Base-by-base conservation (phyloP, 92 coral and sea anemone genomes). In the Hydrozoanthus gracilis region DNA sequence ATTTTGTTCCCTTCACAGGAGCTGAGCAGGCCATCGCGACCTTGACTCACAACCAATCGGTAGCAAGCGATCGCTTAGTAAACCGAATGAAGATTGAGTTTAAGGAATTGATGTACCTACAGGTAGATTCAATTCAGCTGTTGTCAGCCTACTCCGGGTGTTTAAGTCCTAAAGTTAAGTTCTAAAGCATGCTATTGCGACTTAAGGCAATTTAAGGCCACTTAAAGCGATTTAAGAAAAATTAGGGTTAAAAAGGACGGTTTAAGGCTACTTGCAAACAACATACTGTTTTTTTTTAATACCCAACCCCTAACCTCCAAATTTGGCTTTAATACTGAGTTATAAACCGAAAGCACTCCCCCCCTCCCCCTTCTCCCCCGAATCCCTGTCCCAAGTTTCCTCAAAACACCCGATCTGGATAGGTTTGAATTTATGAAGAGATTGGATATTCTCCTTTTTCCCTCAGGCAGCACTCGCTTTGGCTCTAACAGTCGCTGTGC, bases 1-100 rank as follows among this genome's bases (percentile, higher is more conserved):
- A 89, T n/a, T 86, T 95, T 91, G 97, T 92, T 6, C 94, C 83
- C 10, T 77, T 71, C 20, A 51, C 35, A 5, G 62, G 77, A 47
- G 44, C 51, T 64, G 12, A 51, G 14, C 72, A 18, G 79, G 64
- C 47, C 10, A 18, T n/a, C 60, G 11, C n/a, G 56, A 56, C 73
- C 10, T n/a, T n/a, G 35, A 35, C 73, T 4, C 39, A 18, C 9
- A n/a, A 7, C 45, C 73, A 68, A 68, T 35, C 39, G 17, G 47
- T n/a, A n/a, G 9, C 73, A 67, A 27, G 8, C 73, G 60, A 54
- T 54, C 60, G 60, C 60, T 54, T 54, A 54, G 60, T 68, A 68
- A 18, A 68, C 13, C 16, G 45, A 16, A 68, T 68, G 73, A 68
- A 68, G 16, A 16, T 6, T 16, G 16, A 68, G 16, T 68, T 17